Conservation (phyloP, 2,113 vertebrate genomes). For the Beaufortia kweichowensis region DNA sequence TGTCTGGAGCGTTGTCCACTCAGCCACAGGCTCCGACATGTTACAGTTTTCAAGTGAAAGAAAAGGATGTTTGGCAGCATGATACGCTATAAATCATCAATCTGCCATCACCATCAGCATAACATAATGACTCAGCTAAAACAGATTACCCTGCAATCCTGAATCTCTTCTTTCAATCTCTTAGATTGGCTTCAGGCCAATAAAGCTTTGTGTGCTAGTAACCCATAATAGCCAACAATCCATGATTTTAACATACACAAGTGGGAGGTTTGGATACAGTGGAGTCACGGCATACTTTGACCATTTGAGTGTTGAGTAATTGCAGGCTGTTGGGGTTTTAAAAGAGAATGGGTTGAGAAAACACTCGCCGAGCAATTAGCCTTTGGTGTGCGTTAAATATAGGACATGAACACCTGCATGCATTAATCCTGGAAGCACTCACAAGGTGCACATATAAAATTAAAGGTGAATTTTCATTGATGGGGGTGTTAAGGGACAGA, state of each 20-base stretch:
- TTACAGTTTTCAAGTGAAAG: too few species aligned
- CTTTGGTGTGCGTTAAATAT: constrained; percentile 42
- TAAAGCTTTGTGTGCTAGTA: background rate
- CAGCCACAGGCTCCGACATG: too few species aligned
- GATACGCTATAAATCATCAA: background rate
- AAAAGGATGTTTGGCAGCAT: too few species aligned
- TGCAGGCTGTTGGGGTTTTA: constrained; percentile 47
- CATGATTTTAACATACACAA: constrained; percentile 5
- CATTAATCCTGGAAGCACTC: constrained; percentile 19
- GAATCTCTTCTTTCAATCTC: background rate
- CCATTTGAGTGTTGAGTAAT: constrained; percentile 48
- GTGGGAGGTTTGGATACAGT: constrained; percentile 14
- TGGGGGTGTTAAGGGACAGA: background rate
- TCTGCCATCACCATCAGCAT: too few species aligned
- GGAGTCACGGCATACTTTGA: constrained; percentile 12
- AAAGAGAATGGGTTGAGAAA: constrained; percentile 8
- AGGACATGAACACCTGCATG: constrained; percentile 2
- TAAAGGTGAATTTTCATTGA: background rate
- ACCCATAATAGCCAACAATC: background rate
- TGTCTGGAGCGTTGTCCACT: too few species aligned
- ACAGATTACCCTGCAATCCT: background rate
- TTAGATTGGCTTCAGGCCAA: background rate
- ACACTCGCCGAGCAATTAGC: constrained; percentile 44
- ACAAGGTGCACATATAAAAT: background rate
- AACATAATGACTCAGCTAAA: too few species aligned